Evolutionary conservation across 2,888 invertebrate genomes (phyloP), one percentile per base, ranked within the genome.

Genomic region (Andrena flavipes): DNA sequence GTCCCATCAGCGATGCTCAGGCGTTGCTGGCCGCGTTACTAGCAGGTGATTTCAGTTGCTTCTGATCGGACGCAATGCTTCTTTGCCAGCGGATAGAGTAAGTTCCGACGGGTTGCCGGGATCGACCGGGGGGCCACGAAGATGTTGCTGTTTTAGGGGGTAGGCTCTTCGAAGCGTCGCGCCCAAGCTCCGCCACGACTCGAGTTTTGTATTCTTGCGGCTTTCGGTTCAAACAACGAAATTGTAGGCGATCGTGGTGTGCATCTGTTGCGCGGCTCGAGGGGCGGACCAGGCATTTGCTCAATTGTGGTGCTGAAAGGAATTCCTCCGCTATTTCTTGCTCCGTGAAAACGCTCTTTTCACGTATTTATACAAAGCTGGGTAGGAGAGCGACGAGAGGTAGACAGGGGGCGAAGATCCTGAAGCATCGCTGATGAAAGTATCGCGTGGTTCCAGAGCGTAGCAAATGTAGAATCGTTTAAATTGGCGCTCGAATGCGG

Each of bases 371-470:
- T n/a, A 48, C 29, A 29, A 10, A 13, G 7, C 16, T 20, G n/a
- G 20, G 2, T 2, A 20, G 20, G 20, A 8, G 51, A 20, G 51
- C 20, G 51, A 7, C n/a, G 51, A 7, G 23, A 26, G 23, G 10
- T 23, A 56, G 2, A 13, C 56, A 1, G 26, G 26, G 26, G 10
- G 2, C 20, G 20, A 42, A 42, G 3, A 20, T n/a, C 10, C 20
- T 23, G 59, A 60, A 42, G 29, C 70, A 70, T 48, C 60, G 72
- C 63, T 63, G 77, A 62, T 6, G 2, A 6, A 49, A 30, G 6
- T 29, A 8, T 71, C n/a, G 13, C 5, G 23, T n/a, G n/a, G 48
- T 70, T 60, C 4, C 8, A 1, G 56, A 16, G 42, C 13, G 8
- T 13, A 48, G 13, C 48, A 2, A 42, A 23, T 6, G 7, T 23